phyloP scores from a whole-genome alignment of 2,888 invertebrate genomes.

The Timema podura region DNA sequence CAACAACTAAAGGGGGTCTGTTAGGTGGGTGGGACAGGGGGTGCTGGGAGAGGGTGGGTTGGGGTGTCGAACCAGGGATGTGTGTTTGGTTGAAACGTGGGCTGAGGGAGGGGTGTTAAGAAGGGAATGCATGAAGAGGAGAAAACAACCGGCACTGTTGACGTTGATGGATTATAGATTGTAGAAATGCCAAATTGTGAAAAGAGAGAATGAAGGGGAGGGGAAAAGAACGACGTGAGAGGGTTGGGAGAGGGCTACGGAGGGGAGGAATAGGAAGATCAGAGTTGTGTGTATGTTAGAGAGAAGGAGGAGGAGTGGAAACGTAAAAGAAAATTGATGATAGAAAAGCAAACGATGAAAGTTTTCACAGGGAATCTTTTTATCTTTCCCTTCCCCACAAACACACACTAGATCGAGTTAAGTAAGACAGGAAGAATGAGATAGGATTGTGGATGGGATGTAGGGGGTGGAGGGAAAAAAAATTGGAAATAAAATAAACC shows the following conservation, averaged over 20 bases:
- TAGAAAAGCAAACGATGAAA: constrained; percentile 31
- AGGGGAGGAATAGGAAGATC: constrained; percentile 17
- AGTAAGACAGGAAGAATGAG: no score
- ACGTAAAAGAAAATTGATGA: constrained; percentile 30
- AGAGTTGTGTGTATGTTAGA: constrained; percentile 26
- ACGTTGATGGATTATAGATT: constrained; percentile 51
- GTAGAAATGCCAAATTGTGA: constrained; percentile 53
- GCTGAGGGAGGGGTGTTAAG: constrained; percentile 17
- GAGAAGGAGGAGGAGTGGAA: constrained; percentile 18
- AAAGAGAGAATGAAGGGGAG: constrained; percentile 43
- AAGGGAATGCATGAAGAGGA: constrained; percentile 39
- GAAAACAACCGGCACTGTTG: constrained; percentile 50
- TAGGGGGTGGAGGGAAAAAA: no score
- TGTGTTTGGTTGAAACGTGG: no score
- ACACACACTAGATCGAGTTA: no score
- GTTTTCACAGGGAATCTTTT: constrained; percentile 17
- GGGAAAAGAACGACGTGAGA: constrained; percentile 21
- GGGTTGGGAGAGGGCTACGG: constrained; percentile 20
- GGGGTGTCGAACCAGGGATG: no score
- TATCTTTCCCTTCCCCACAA: no score
- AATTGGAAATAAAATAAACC: no score
- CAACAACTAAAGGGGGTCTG: constrained; percentile 5
- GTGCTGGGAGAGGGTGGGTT: background rate
- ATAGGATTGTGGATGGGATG: no score
- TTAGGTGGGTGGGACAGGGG: background rate